Evolutionary conservation across 2,113 vertebrate species (phyloP), one percentile per base, ranked within the genome.

Genomic region (Grus americana): DNA sequence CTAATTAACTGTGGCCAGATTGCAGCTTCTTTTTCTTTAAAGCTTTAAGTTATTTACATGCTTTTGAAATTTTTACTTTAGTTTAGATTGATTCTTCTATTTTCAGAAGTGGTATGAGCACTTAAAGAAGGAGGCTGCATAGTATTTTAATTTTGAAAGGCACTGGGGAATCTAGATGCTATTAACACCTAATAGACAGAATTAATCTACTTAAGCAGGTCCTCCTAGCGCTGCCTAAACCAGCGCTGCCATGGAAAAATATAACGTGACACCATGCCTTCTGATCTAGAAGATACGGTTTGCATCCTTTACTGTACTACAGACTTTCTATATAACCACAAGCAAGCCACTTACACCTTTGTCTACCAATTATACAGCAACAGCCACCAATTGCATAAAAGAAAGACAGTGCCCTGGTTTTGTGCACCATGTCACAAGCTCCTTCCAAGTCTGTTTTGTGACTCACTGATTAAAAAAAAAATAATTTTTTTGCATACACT

Each of bases 321-420:
- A 90, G 67, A 93, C 88, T 97, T 96, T 93, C 96, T 93, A 83
- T 83, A 50, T 79, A 93, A 94, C 85, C 92, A 95, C 86, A 93
- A 96, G 46, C 46, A 96, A 94, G 81, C 52, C 87, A 88, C 74
- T 92, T 90, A 49, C 11, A 81, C 66, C 86, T 92, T 72, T 66
- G 58, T 61, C 88, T 95, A 80, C 66, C 4, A 11, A 75, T 66
- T 65, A 72, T 11, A 87, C 36, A 82, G 67, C 74, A 92, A 76
- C 32, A 95, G 85, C 34, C 38, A 85, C 58, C 79, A 83, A 86
- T 0, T 34, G 70, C 66, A 63, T n/a, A 50, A 52, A 76, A 84
- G 54, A 44, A 81, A 85, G 32, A 66, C 38, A 55, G 44, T 9
- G 34, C 47, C 61, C 30, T 54, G 30, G 21, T 65, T 71, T 66